Evolutionary conservation across 1,140 invertebrate genomes (phyloP).

Genomic region (Antheraea mylitta): DNA sequence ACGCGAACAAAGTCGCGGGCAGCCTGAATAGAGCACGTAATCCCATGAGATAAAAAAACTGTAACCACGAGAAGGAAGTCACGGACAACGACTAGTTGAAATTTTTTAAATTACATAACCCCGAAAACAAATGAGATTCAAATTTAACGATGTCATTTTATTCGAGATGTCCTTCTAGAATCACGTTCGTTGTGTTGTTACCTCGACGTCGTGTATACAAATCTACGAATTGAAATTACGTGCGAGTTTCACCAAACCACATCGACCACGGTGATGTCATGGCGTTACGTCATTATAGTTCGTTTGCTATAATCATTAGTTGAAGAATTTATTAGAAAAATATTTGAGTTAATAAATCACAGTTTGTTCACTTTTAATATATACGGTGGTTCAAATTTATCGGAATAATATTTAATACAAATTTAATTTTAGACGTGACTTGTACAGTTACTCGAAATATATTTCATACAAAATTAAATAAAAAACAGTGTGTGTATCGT

Average conservation of each 20-base stretch:
- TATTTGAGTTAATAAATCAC: not conserved
- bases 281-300: not conserved
- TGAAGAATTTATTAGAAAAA: constrained; percentile 4
- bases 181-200: not conserved
- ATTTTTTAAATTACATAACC: no score
- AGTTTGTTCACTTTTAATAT: not conserved
- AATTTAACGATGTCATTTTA: constrained; percentile 4
- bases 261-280: not conserved
- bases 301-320: not conserved
- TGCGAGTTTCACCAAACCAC: not conserved
- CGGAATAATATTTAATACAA: not conserved
- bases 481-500: no score
- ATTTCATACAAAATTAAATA: no score
- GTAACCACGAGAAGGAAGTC: no score
- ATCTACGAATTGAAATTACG: not conserved
- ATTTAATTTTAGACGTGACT: no score
- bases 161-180: not conserved
- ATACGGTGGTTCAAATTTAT: not conserved
- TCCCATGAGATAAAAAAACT: no score
- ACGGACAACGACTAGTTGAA: no score
- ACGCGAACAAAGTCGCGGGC: no score
- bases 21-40: no score
- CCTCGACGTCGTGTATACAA: not conserved
- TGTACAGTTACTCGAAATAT: no score
- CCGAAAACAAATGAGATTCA: no score